Base-by-base conservation (phyloP, 2,888 invertebrate genomes). In the Schrankia costaestrigalis region DNA sequence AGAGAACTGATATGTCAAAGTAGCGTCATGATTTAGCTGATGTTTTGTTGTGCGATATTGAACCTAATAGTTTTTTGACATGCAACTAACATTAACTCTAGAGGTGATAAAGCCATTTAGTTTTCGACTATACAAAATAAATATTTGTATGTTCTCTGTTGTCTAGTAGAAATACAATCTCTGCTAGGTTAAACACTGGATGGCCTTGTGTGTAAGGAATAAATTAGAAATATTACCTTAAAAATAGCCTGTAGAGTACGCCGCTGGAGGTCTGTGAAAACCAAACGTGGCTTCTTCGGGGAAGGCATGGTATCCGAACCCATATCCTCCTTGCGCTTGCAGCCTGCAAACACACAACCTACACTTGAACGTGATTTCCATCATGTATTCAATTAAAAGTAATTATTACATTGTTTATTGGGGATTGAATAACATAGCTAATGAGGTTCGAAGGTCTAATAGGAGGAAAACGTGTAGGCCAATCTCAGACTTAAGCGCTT, bases 221-320 rank as follows among this genome's bases (percentile, higher is more conserved):
- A 24, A 11, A 11, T 3, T 24, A 24, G 6, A 12, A 18, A 2
- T 18, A 18, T 18, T 84, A 97, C 97, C 93, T 99, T 99, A 94
- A 99, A 99, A 93, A 99, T 99, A 91, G 98, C 99, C 93, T 99
- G 98, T 84, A 99, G 94, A 81, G 99, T 99, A 90, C 99, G 95
- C 85, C 99, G 94, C 91, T 99, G 99, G 76, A 99, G 96, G 91
- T 99, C 99, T 77, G 99, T 99, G 92, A 99, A 99, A 89, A 99
- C 99, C 89, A 99, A 93, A 78, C 99, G 96, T 62, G 99, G 99
- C 89, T 99, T 99, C 93, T 99, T 99, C 89, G 97, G 97, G 67
- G 97, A 95, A 90, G 95, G 92, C 82, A 93, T 90, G 78, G 93
- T 93, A 83, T 96, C 96, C 89, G 89, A 91, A 85, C 90, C 90